Percentiles rank a stretch among this genome's conserved stretches.
Evolutionary conservation across 2,797 vertebrate species (phyloP).

Genomic region (Sebastes itinus): DNA sequence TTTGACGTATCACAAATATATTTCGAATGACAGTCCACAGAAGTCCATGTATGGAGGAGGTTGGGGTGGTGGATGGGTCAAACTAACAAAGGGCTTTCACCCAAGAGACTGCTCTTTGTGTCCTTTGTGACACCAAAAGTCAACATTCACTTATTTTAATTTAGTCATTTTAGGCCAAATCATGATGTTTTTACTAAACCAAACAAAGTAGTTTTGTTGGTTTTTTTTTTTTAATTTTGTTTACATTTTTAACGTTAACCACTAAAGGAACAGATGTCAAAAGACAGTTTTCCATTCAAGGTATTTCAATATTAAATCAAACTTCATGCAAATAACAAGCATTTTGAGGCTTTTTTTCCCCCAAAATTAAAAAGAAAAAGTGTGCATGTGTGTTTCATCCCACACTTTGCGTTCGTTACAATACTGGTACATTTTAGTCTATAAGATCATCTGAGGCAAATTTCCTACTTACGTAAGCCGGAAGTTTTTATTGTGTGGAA

Average conservation of each 20-base stretch:
- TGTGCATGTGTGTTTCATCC: background rate
- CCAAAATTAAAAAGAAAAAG: background rate
- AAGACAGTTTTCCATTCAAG: background rate
- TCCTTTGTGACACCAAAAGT: too few species aligned
- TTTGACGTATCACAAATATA: background rate
- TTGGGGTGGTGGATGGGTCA: too few species aligned
- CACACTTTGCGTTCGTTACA: background rate
- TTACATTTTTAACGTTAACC: background rate
- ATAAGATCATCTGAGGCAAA: background rate
- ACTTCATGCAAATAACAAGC: background rate
- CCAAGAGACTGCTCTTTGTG: too few species aligned
- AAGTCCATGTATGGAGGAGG: too few species aligned
- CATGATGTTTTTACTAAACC: too few species aligned
- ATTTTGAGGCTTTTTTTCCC: background rate
- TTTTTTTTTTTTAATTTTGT: background rate
- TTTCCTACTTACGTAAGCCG: background rate
- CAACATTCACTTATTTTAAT: too few species aligned
- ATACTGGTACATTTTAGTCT: background rate
- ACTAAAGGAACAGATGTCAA: background rate
- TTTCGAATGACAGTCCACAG: background rate
- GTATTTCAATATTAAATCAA: background rate
- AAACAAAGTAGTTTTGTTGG: too few species aligned
- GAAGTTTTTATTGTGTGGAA: background rate
- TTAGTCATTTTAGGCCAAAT: too few species aligned
- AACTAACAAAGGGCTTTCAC: too few species aligned